Conservation (phyloP, 2,888 invertebrate genomes). For the Papilio elwesi region DNA sequence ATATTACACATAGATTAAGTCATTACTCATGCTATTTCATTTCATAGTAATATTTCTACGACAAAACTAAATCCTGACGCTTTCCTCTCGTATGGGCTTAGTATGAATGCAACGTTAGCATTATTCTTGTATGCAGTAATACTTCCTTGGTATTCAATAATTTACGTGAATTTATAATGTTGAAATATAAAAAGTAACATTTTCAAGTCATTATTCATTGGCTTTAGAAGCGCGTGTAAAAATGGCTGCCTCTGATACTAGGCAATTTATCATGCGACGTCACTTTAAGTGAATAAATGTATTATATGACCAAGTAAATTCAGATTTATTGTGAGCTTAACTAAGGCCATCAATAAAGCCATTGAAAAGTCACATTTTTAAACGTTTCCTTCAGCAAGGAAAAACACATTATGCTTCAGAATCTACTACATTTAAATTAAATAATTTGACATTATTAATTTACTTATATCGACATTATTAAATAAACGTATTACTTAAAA, state of each 20-base stretch:
- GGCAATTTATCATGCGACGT: slow-evolving; percentile 28
- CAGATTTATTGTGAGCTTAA: slow-evolving; percentile 30
- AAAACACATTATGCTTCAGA: too few species aligned
- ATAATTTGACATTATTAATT: too few species aligned
- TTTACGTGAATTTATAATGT: neutral
- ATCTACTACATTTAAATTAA: too few species aligned
- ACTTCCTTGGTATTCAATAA: neutral
- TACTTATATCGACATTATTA: too few species aligned
- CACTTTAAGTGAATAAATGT: slow-evolving; percentile 36
- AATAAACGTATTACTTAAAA: too few species aligned
- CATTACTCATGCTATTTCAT: too few species aligned
- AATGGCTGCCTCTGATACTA: slow-evolving; percentile 13
- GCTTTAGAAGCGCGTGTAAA: slow-evolving; percentile 28
- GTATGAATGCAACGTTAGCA: neutral
- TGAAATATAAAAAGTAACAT: slow-evolving; percentile 16
- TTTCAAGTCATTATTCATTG: slow-evolving; percentile 16
- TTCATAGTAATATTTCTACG: too few species aligned
- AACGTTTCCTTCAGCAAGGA: neutral
- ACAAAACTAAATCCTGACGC: neutral
- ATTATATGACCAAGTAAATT: slow-evolving; percentile 32
- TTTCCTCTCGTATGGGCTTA: neutral
- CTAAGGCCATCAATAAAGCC: slow-evolving; percentile 15
- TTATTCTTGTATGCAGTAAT: neutral
- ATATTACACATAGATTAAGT: too few species aligned
- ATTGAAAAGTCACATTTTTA: slow-evolving; percentile 10